These are phyloP conservation scores for Smittia aterrima DNA, from an alignment of 2,888 invertebrate genomes.

Conservation along the genomic window DNA sequence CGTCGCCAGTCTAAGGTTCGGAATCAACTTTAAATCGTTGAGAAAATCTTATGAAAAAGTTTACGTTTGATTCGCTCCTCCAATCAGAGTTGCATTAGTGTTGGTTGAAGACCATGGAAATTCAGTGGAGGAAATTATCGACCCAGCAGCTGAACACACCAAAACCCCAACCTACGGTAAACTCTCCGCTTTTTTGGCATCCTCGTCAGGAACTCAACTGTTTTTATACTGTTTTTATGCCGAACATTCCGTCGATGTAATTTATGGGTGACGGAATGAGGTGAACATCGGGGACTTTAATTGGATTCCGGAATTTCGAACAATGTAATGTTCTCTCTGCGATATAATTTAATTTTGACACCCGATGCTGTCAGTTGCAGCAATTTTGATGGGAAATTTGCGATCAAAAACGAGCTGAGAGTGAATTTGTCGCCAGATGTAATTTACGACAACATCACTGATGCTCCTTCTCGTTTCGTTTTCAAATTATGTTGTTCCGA, in stretches of 20 bases:
- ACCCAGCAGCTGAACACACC: neutral
- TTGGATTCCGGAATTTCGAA: neutral
- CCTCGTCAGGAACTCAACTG: neutral
- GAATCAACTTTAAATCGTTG: no score
- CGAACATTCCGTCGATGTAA: constrained; percentile 2
- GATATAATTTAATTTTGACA: no score
- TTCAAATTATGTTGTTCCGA: no score
- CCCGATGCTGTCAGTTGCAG: no score
- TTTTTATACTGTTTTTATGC: neutral
- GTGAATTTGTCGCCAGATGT: no score
- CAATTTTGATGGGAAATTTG: no score
- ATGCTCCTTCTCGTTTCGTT: no score
- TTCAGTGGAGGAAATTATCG: constrained; percentile 7
- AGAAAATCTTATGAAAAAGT: no score
- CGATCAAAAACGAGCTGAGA: no score
- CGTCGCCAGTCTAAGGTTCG: no score
- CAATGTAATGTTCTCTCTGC: neutral
- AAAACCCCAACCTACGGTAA: constrained; percentile 28
- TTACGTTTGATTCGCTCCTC: no score
- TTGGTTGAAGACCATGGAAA: neutral
- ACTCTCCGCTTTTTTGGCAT: neutral
- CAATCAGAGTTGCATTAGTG: neutral
- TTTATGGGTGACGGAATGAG: neutral
- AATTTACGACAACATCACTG: no score
- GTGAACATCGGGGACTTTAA: neutral